Percentiles rank a stretch among this genome's conserved stretches.
Evolutionary conservation across 2,888 invertebrate genomes (phyloP).

Genomic region (Parasteatoda lunata): DNA sequence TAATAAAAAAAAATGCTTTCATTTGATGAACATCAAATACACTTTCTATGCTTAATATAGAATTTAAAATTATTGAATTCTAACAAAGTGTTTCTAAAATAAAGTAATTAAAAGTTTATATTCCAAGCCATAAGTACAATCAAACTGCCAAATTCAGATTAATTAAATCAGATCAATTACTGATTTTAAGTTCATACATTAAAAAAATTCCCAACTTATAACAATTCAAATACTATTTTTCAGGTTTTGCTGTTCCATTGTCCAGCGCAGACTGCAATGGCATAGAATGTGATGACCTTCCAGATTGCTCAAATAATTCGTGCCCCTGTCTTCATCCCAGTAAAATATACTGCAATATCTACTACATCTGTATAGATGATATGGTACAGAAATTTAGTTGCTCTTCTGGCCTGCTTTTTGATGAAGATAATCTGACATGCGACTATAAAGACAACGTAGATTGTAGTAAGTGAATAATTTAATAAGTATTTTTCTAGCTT

Average conservation of each 20-base stretch:
- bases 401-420: constrained; percentile 66
- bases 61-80: too few species aligned
- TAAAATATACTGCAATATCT: constrained; percentile 51
- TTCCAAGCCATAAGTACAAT: too few species aligned
- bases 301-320: constrained; percentile 27
- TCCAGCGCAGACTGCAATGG: neutral
- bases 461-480: constrained; percentile 32
- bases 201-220: too few species aligned
- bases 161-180: too few species aligned
- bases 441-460: constrained; percentile 54
- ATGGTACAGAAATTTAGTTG: constrained; percentile 51
- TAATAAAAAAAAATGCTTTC: too few species aligned
- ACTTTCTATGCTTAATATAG: too few species aligned
- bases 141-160: too few species aligned
- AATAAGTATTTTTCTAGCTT: too few species aligned
- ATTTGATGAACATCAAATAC: too few species aligned
- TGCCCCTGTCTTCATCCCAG: constrained; percentile 60
- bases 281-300: constrained; percentile 29
- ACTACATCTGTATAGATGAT: constrained; percentile 59
- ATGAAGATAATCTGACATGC: constrained; percentile 54
- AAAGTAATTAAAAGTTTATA: too few species aligned
- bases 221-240: neutral
- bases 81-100: too few species aligned
- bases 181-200: too few species aligned
- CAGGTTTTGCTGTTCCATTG: neutral